Evolutionary conservation across 2,797 vertebrate species (phyloP).

Genomic region (Notamacropus eugenii): DNA sequence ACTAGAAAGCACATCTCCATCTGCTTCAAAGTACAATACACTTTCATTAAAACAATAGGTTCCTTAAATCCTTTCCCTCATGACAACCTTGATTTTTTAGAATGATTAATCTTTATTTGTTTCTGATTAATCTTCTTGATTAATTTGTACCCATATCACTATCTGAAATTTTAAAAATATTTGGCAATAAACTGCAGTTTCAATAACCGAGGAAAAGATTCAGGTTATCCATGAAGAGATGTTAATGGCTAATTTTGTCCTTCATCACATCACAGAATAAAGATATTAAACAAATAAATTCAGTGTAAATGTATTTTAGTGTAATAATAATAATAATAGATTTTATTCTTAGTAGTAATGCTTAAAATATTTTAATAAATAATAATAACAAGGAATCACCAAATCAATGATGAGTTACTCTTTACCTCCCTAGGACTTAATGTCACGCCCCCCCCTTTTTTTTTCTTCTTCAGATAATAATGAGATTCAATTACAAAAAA

Average conservation of each 20-base stretch:
- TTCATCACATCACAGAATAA: background rate
- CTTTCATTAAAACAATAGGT: background rate
- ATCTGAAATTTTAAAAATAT: conserved; percentile 46
- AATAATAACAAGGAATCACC: background rate
- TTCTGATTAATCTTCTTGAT: conserved; percentile 64
- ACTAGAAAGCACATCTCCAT: background rate
- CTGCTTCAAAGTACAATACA: conserved; percentile 27
- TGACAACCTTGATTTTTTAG: conserved; percentile 18
- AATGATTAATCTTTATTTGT: conserved; percentile 36
- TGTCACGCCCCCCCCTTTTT: too few relatives aligned
- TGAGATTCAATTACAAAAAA: background rate
- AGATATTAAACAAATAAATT: background rate
- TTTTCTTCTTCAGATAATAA: background rate
- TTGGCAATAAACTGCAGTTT: background rate
- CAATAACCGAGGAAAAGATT: background rate
- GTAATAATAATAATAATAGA: background rate
- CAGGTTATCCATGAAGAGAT: background rate
- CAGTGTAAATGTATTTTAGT: background rate
- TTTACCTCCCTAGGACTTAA: background rate
- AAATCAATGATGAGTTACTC: background rate
- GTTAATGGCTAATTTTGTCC: background rate
- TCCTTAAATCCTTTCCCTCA: conserved; percentile 18
- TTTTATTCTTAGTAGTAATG: background rate
- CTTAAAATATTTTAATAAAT: background rate
- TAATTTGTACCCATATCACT: conserved; percentile 33